Conservation (phyloP, 2,797 vertebrate species). For the Periophthalmus magnuspinnatus region DNA sequence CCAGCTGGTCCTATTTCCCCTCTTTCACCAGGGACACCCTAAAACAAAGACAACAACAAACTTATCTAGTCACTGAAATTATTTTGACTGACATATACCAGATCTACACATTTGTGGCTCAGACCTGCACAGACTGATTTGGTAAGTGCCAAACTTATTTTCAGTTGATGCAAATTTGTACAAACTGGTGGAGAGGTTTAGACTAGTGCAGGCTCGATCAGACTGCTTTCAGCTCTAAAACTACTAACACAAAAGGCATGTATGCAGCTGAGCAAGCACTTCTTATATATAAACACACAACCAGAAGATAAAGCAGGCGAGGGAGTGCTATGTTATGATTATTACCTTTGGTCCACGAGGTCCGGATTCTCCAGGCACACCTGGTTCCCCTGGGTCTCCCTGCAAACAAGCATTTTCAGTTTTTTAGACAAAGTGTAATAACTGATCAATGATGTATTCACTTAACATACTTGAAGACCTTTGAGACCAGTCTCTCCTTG, state of each 20-base stretch:
- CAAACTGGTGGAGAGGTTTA: too few species aligned
- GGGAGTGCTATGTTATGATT: neutral
- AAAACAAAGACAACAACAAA: slow-evolving; percentile 1
- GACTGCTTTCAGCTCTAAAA: too few species aligned
- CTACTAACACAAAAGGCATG: too few species aligned
- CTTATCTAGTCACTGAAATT: too few species aligned
- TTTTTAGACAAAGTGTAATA: neutral
- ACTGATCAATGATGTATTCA: neutral
- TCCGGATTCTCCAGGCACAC: slow-evolving; percentile 63
- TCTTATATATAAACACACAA: neutral
- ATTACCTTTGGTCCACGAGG: slow-evolving; percentile 65
- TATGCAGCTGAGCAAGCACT: neutral
- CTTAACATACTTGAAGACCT: slow-evolving; percentile 61
- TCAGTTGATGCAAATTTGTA: too few species aligned
- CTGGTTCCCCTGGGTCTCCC: slow-evolving; percentile 72
- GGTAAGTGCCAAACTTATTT: too few species aligned
- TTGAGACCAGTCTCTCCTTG: slow-evolving; percentile 66
- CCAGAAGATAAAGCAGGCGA: neutral
- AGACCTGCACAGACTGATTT: too few species aligned
- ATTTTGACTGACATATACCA: too few species aligned
- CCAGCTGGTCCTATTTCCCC: slow-evolving; percentile 69
- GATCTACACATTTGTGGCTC: too few species aligned
- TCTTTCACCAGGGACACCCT: slow-evolving; percentile 69
- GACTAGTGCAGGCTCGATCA: too few species aligned
- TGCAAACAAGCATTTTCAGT: slow-evolving; percentile 28